Base-by-base conservation (phyloP, 53 echinoderm and acorn worm species). In the Holothuria scabra region DNA sequence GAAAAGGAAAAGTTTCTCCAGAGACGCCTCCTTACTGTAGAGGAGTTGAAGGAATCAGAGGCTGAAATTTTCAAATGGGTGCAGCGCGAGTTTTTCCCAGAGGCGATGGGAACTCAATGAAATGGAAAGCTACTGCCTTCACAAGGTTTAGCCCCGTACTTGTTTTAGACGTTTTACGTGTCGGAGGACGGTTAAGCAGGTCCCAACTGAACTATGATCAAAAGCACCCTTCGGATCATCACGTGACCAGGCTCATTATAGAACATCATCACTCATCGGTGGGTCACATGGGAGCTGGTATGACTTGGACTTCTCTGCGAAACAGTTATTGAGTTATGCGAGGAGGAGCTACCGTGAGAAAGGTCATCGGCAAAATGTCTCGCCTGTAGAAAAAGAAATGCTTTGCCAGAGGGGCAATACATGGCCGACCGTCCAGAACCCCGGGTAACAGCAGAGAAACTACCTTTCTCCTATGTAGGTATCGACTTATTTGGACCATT, bases 401-500 rank as follows among this genome's bases (percentile, higher is more conserved):
- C 74, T 23, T 30, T 56, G 0, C 82, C 25, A 11, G 49, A n/a
- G 71, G 71, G 87, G 26, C 93, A 93, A 55, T n/a, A n/a, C n/a
- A 93, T 93, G 90, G 90, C 83, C 28, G 90, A 89, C 12, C 82
- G 90, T 12, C 90, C 90, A 24, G 49, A 29, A 8, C 79, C 32
- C 6, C 59, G 89, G 34, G 92, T 92, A 4, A 92, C 92, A 10
- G 83, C 90, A 41, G 81, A 87, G 13, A 90, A 85, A 28, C 85
- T 90, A 60, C 87, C 90, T 1, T 93, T 90, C 37, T 74, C 88
- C 3, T 66, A 24, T 31, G 79, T 68, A 2, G 93, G 90, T 3
- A 69, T 90, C n/a, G 93, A 93, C 81, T 84, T 60, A 32, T 93
- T 93, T 49, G 90, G 93, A 16, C 93, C 90, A 35, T 46, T 93